phyloP scores from a whole-genome alignment of 2,797 vertebrate species.

The Hippopotamyrus pictus region DNA sequence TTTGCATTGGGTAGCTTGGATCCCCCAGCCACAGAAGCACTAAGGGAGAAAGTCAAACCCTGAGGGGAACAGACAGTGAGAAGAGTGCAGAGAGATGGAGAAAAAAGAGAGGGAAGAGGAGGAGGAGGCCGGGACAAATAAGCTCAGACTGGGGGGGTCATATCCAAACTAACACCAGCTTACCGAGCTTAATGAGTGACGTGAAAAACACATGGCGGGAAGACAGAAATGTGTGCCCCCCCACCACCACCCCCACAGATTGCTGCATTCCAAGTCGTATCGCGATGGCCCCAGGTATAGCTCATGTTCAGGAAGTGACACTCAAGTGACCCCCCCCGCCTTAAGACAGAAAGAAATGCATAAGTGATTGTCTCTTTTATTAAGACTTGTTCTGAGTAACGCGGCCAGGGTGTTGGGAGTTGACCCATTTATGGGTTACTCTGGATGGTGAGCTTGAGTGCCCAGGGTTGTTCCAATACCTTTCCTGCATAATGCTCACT shows the following conservation, averaged over 20 bases:
- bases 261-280: neutral
- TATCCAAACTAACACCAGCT: neutral
- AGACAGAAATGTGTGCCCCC: neutral
- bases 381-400: neutral
- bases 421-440: neutral
- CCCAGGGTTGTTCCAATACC: neutral
- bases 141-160: neutral
- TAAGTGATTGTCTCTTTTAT: neutral
- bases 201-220: neutral
- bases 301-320: neutral
- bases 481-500: neutral
- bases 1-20: neutral
- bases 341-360: neutral
- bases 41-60: neutral
- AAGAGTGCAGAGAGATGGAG: neutral
- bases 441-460: neutral
- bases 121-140: neutral
- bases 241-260: neutral
- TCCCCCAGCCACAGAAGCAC: too few species aligned
- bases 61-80: neutral
- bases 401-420: neutral
- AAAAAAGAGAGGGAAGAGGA: neutral
- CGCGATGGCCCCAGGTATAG: neutral
- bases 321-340: neutral
- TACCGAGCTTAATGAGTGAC: neutral